Base-by-base conservation (phyloP, 2,888 invertebrate genomes). In the Halictus quadricinctus region DNA sequence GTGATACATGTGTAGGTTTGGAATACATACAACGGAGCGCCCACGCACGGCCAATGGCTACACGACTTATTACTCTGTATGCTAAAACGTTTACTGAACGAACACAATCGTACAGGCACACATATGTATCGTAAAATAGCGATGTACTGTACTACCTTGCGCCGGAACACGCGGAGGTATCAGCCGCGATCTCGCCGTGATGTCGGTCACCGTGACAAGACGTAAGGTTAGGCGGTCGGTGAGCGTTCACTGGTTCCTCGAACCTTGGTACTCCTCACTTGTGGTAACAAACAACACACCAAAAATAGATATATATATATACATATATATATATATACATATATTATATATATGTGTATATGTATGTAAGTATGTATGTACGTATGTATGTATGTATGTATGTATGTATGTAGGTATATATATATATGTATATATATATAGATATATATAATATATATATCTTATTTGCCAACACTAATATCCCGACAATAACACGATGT, bases 131-230 rank as follows among this genome's bases (percentile, higher is more conserved):
- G 76, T 79, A 76, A 84, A 72, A 80, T 80, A 80, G 48, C 64
- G 29, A 64, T 36, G 64, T 64, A 83, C 80, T 87, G 79, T 87
- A 84, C 81, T 90, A 91, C 91, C 91, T 91, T 88, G 90, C 85
- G 89, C 85, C 87, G 91, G 87, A 90, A 88, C 88, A 91, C 90
- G 89, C 90, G 88, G 88, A 87, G 85, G 86, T 80, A 88, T 90
- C 88, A 84, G 90, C 87, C 90, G 84, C 89, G 89, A 90, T 90
- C 87, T 91, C 88, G 87, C 89, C 81, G 87, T 79, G 88, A 88
- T 91, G 88, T 91, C 87, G 91, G 87, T 91, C 91, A 91, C 86
- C 88, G 88, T 90, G 89, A 87, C 90, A 88, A 70, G 70, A 70
- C 43, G 70, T 70, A 43, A 36, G 87, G 88, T 89, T 88, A 89